Evolutionary conservation across 2,888 invertebrate genomes (phyloP).

Genomic region (Galerucella calmariensis): DNA sequence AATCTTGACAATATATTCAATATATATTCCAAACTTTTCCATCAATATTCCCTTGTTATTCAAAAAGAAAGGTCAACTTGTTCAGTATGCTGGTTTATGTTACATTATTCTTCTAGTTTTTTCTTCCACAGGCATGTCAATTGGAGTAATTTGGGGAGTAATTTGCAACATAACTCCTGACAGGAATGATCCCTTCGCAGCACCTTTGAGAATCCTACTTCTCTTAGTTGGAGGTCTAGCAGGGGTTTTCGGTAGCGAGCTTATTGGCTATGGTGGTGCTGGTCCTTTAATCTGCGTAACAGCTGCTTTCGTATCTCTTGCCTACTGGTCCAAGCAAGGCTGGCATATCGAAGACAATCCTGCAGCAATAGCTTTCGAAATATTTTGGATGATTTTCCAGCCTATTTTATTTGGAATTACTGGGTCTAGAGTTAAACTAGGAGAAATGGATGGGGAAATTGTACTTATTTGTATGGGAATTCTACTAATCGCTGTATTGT

Average conservation of each 20-base stretch:
- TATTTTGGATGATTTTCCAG: slow-evolving; percentile 96
- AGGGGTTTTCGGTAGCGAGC: slow-evolving; percentile 78
- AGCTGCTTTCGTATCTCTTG: slow-evolving; percentile 83
- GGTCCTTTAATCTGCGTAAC: slow-evolving; percentile 86
- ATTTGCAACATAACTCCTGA: slow-evolving; percentile 86
- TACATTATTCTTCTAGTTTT: no score
- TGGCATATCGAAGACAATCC: slow-evolving; percentile 91
- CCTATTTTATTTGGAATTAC: slow-evolving; percentile 81
- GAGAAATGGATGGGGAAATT: slow-evolving; percentile 75
- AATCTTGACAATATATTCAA: no score
- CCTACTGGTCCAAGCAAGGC: slow-evolving; percentile 84
- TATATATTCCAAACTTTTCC: no score
- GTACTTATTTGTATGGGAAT: slow-evolving; percentile 78
- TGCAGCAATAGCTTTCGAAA: slow-evolving; percentile 87
- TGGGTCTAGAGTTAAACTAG: slow-evolving; percentile 89
- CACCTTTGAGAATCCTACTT: slow-evolving; percentile 80
- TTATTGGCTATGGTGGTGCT: slow-evolving; percentile 74
- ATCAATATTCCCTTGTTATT: neutral
- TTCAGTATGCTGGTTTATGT: no score
- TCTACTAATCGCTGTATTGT: slow-evolving; percentile 73
- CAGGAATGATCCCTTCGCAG: slow-evolving; percentile 80
- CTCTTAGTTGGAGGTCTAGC: slow-evolving; percentile 84
- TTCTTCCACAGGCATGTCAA: slow-evolving; percentile 63
- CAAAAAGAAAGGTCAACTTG: no score
- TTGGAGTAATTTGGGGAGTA: slow-evolving; percentile 84